Evolutionary conservation across 2,888 invertebrate species (phyloP), one percentile per base, ranked within the genome.

Genomic region (Meta bourneti): DNA sequence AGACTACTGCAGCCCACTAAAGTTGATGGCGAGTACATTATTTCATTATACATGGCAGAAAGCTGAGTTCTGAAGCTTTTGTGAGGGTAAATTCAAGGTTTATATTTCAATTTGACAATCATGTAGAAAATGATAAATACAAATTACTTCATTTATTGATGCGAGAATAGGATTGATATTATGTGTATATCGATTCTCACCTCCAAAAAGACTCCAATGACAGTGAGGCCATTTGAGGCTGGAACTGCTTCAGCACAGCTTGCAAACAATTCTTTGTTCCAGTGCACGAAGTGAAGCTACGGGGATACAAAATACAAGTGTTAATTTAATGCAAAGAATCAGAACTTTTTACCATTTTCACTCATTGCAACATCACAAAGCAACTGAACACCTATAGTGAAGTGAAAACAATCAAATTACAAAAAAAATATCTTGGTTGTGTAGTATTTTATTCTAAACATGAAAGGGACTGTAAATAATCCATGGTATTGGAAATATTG

Each of bases 211-310:
- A 98, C 97, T 86, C 98, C 98, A 75, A 98, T 95, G 7, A 98
- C 99, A 48, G 98, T 98, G 75, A 99, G 96, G 52, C 98, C 99
- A 94, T 98, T 98, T 0, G 97, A 96, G 94, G 97, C 96, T 81
- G 97, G 96, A 1, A 97, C 97, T 0, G 99, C 98, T 94, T 98
- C 98, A 7, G 95, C 96, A 95, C 98, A 97, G 93, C 96, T 97
- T 93, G 95, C 95, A 95, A 98, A 98, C 94, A 98, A 98, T 93
- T 96, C 96, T 90, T 97, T 97, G 95, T 99, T 98, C 98, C 98
- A 98, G 95, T 99, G 98, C 6, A 99, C 99, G 94, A 99, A 96
- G 95, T 99, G 99, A 49, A 98, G 96, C 96, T 97, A 95, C 88
- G 95, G 34, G 34, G 34, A 95, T 1, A 48, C n/a, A 84, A 8